Base-by-base conservation (phyloP, 2,797 vertebrate genomes). In the Tadarida brasiliensis region DNA sequence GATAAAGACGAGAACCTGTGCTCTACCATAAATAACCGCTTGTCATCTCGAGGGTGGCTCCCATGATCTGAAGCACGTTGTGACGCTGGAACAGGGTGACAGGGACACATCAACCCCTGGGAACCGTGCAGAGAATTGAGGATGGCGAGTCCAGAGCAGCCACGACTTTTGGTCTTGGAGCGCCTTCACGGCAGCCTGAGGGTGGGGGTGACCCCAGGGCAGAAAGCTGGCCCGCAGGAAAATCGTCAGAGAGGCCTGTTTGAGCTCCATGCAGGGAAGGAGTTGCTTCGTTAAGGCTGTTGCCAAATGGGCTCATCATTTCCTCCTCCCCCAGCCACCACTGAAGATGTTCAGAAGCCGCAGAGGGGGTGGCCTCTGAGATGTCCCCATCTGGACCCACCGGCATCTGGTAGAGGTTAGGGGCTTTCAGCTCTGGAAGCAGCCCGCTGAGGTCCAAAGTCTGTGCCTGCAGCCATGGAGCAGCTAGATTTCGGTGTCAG, bases 291-390 rank as follows among this genome's bases (percentile, higher is more conserved):
- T 19, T 11, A 28, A n/a, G n/a, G 3, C 15, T 14, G 7, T 65
- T 71, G 54, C 80, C 0, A 19, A 70, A 10, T 47, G 47, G 0
- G 3, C 24, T 51, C 33, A 5, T 26, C 54, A 54, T 24, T 11
- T 22, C 17, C n/a, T 9, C 4, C 7, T 6, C 9, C 16, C 19
- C 16, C 0, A 7, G 24, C 11, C 11, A 0, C 70, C 47, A 10
- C 12, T 61, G 63, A 73, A 63, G 14, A 47, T 22, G 56, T 20
- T 61, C 57, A 67, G 24, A 14, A 16, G 11, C 73, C 14, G 3
- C 3, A 35, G 56, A 82, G 17, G 12, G 0, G 14, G 22, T 15
- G 28, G 4, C 49, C 28, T 61, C 94, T 3, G 19, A 44, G 51
- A 22, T 7, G 2, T 20, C 39, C 73, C 51, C 15, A 30, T 54